Base-by-base conservation (phyloP, 2,888 invertebrate species). In the Steromphala cineraria region DNA sequence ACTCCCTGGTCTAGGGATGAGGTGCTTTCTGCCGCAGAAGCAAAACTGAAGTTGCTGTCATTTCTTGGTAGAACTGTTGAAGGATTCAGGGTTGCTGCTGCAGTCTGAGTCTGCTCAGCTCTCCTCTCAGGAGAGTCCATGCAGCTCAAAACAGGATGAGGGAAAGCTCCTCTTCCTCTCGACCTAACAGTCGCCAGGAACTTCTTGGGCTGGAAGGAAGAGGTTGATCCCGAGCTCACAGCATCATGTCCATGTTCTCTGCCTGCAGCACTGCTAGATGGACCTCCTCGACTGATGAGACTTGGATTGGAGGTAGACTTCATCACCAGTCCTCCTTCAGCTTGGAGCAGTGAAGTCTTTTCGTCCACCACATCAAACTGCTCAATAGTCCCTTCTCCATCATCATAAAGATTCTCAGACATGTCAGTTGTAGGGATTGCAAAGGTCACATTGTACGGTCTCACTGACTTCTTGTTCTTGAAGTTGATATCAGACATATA, bases 401-500 rank as follows among this genome's bases (percentile, higher is more conserved):
- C 90, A 52, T 88, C 90, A 56, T 79, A 81, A 55, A 84, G 77
- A 36, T 86, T 86, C 78, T 90, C 89, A 8, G 88, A 84, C 28
- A 84, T 88, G 15, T 89, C 89, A 5, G 87, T 84, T 7, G 87
- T 81, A 0, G 94, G 93, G 82, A 98, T 95, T 0, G 97, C 96
- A 93, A 98, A 98, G 0, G 97, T 97, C 0, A 98, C 97, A 91
- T 97, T 98, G 84, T 97, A 95, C 0, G 93, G 93, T 17, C 91
- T 88, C 46, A 91, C 87, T 83, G 96, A 55, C 92, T 97, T 96
- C 84, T 91, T 90, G 21, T 93, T 90, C 85, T 94, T 94, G 92
- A 97, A 97, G 93, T 97, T 97, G 92, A 97, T 97, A 90, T 97
- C 97, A 79, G 98, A 95, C 56, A 98, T 94, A 84, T 98, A 94